Evolutionary conservation across 2,797 vertebrate genomes (phyloP).

Genomic region (Scomberomorus guttatus): DNA sequence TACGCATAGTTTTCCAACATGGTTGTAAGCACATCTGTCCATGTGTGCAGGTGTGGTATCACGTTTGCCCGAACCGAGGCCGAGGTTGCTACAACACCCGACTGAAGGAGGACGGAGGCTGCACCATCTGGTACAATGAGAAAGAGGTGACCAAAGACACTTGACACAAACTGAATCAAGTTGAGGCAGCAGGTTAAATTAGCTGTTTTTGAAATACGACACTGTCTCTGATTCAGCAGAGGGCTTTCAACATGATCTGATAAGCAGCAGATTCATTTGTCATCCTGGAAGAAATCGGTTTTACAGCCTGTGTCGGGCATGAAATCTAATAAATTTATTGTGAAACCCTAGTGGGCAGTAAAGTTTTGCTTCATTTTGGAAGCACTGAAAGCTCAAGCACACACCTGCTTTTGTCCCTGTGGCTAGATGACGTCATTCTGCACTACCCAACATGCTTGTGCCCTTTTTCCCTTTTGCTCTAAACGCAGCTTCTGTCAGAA

Average conservation of each 20-base stretch:
- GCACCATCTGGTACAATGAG: conserved; percentile 99
- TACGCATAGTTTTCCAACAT: background rate
- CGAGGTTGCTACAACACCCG: conserved; percentile 95
- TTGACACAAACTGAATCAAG: background rate
- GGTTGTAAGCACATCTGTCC: background rate
- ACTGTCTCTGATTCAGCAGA: background rate
- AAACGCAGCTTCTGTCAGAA: conserved; percentile 91
- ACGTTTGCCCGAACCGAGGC: conserved; percentile 94
- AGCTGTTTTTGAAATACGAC: background rate
- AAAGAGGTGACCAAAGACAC: conserved; percentile 89
- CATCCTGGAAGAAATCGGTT: conserved; percentile 17
- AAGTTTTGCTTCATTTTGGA: background rate
- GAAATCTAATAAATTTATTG: background rate
- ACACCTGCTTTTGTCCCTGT: background rate
- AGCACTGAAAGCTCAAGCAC: background rate
- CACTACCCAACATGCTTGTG: no score
- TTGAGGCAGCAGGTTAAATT: background rate
- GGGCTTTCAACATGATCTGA: conserved; percentile 18
- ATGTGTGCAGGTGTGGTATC: conserved; percentile 95
- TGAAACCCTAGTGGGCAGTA: background rate
- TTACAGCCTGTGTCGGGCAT: background rate
- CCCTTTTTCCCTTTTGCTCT: background rate
- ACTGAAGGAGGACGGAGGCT: conserved; percentile 96
- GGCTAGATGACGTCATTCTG: background rate
- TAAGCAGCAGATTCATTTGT: conserved; percentile 19